A percentile compares a stretch with the other conserved stretches of the same genome.
Conservation (phyloP, 2,888 invertebrate species). For the Pterostichus niger region DNA sequence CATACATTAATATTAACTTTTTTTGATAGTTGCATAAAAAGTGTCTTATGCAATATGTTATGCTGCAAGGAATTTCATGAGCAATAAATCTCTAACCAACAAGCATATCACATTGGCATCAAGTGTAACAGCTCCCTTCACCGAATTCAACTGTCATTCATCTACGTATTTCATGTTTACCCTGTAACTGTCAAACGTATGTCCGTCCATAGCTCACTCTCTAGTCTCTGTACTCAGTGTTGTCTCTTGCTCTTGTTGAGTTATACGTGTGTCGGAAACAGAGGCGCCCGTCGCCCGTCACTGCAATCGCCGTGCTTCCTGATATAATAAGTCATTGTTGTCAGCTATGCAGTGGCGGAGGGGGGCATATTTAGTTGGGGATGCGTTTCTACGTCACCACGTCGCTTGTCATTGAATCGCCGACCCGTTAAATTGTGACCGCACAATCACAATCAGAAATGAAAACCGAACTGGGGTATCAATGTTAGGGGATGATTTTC, state of each 20-base stretch:
- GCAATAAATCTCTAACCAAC: too few species aligned
- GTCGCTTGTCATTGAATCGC: conserved; percentile 45
- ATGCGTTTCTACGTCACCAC: neutral
- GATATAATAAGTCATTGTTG: conserved; percentile 63
- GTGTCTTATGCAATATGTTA: too few species aligned
- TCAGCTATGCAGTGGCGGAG: conserved; percentile 29
- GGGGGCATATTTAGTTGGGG: conserved; percentile 46
- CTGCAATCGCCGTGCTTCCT: conserved; percentile 46
- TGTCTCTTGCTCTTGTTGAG: conserved; percentile 43
- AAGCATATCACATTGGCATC: too few species aligned
- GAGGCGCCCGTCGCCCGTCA: conserved; percentile 43
- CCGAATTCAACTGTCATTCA: conserved; percentile 6
- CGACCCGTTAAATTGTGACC: conserved; percentile 67
- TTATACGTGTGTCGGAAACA: conserved; percentile 62
- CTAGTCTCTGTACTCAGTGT: neutral
- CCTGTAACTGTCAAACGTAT: conserved; percentile 60
- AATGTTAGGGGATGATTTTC: conserved; percentile 44
- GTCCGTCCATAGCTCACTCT: conserved; percentile 43
- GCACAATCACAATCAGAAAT: conserved; percentile 66
- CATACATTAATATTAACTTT: too few species aligned
- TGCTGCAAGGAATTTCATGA: too few species aligned
- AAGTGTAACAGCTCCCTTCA: too few species aligned
- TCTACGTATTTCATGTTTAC: conserved; percentile 31
- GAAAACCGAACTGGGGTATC: conserved; percentile 59
- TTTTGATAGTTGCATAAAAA: too few species aligned